Evolutionary conservation across 1,140 invertebrate species (phyloP).

Genomic region (Drosophila auraria): DNA sequence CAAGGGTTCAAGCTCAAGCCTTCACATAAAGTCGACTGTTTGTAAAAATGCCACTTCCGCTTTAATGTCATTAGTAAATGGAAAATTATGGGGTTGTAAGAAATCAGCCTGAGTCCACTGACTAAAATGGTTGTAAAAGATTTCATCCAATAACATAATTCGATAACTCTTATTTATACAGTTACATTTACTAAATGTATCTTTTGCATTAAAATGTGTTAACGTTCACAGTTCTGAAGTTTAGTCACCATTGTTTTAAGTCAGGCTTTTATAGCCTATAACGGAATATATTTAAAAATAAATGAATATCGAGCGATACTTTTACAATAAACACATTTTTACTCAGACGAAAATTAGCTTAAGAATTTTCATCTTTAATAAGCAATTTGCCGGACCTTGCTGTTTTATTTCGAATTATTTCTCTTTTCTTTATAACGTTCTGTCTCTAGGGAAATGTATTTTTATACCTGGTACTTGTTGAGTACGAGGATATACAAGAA

Average conservation of each 20-base stretch:
- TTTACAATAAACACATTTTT: no score
- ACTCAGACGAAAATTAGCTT: no score
- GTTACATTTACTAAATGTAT: neutral
- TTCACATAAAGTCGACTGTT: neutral
- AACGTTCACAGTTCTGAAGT: no score
- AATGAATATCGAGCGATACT: no score
- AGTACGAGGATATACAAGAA: no score
- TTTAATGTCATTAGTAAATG: slow-evolving; percentile 35
- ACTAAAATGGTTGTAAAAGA: neutral
- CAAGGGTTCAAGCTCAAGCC: slow-evolving; percentile 2
- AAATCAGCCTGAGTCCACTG: neutral
- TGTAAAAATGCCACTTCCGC: neutral
- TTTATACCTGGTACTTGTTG: slow-evolving; percentile 26
- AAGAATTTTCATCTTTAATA: no score
- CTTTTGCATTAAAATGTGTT: no score
- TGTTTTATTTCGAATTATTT: neutral
- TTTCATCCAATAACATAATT: neutral
- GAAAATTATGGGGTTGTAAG: neutral
- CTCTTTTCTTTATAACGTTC: slow-evolving; percentile 7
- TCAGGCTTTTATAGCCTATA: no score
- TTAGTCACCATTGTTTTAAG: no score
- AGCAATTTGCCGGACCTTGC: neutral
- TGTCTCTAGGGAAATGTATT: slow-evolving; percentile 52
- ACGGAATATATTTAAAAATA: no score
- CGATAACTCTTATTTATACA: no score